A percentile compares a stretch with the other conserved stretches of the same genome.
phyloP scores from a whole-genome alignment of 2,113 vertebrate species.

The Cisticola juncidis region DNA sequence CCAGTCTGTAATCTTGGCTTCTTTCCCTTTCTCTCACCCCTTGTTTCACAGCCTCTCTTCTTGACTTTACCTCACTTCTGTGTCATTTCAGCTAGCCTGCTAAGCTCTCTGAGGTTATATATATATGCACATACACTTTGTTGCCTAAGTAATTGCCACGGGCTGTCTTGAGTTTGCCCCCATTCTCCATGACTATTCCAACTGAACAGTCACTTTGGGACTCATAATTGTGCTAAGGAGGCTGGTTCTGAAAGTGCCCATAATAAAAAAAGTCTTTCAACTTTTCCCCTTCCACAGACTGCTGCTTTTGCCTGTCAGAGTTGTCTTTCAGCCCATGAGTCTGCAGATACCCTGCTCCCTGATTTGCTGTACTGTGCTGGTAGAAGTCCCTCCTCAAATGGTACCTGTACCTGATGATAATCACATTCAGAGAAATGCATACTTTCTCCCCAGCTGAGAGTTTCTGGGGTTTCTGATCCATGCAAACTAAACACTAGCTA shows the following conservation, averaged over 20 bases:
- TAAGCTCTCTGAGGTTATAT: neutral
- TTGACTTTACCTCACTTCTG: neutral
- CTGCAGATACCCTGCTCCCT: neutral
- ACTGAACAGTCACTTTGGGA: conserved; percentile 8
- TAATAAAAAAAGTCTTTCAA: conserved; percentile 5
- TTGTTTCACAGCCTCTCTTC: neutral
- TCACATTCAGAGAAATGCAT: neutral
- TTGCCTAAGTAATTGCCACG: conserved; percentile 12
- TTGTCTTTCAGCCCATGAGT: neutral
- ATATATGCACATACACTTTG: neutral
- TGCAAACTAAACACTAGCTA: neutral
- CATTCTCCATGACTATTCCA: conserved; percentile 28
- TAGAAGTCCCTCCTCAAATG: conserved; percentile 24
- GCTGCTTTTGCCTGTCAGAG: neutral
- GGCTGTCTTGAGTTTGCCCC: neutral
- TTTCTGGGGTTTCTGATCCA: neutral
- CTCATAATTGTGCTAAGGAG: conserved; percentile 20
- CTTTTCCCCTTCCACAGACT: neutral
- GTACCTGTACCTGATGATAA: neutral
- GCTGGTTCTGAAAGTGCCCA: conserved; percentile 13
- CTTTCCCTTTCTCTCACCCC: neutral
- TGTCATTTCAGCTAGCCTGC: neutral
- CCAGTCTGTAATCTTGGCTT: neutral
- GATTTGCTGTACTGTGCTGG: neutral
- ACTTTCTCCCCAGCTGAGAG: neutral